Evolutionary conservation across 2,888 invertebrate genomes (phyloP), one percentile per base, ranked within the genome.

Genomic region (Sesia bembeciformis): DNA sequence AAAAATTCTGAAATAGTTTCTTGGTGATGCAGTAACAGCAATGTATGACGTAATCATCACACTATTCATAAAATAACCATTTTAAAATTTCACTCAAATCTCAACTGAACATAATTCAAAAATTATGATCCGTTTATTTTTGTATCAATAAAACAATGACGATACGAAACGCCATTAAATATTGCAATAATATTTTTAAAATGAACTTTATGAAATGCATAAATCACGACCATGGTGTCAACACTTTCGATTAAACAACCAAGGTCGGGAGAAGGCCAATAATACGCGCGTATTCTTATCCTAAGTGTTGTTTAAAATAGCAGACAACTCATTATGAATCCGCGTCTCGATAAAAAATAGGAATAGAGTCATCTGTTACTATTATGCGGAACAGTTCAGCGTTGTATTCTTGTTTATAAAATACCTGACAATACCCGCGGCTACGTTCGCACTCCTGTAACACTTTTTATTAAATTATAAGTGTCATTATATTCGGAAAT

Each of bases 241-340:
- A 78, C 88, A 84, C 85, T 78, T 87, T 85, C 87, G 81, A 86
- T 87, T 87, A 86, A 78, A 74, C 59, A 53, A 54, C 60, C 80
- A 87, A 87, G 88, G 88, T 74, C 81, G 71, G 64, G 72, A 74
- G 66, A 77, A 72, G 62, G 72, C 64, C 68, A 60, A 71, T 68
- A 69, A 66, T 71, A 69, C 65, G 66, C 65, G 68, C 64, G 76
- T 86, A 84, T 85, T 85, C 81, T 83, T 80, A 76, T 72, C 69
- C 72, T 73, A 76, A 86, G 84, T 82, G 85, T 74, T 60, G 68
- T 74, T 76, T 58, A 59, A 84, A 87, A 87, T 88, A 88, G 84
- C 78, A 62, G 60, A 66, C 58, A 70, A 76, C 82, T 87, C 83
- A 84, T 86, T 88, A 87, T 82, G 82, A 83, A 76, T 84, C 74